Evolutionary conservation across 2,113 vertebrate genomes (phyloP).

Genomic region (Cyanocitta stelleri): DNA sequence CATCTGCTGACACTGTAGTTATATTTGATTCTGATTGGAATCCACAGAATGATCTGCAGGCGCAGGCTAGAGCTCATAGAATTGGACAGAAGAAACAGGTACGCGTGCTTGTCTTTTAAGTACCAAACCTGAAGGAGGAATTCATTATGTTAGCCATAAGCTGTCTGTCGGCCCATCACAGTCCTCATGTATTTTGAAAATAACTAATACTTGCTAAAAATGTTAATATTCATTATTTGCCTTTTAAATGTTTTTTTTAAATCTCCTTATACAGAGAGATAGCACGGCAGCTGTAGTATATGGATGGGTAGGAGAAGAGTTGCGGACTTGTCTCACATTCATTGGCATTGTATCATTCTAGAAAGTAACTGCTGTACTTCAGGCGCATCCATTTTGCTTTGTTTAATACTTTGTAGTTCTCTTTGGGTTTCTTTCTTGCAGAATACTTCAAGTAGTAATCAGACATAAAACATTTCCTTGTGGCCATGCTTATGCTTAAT

Average conservation of each 20-base stretch:
- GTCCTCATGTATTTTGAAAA: background rate
- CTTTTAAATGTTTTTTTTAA: background rate
- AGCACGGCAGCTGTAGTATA: background rate
- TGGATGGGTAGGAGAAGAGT: background rate
- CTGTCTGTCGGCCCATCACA: background rate
- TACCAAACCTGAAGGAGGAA: background rate
- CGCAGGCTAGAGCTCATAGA: slow-evolving; percentile 94
- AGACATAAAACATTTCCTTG: background rate
- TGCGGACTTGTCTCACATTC: background rate
- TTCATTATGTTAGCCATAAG: background rate
- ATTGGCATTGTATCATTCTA: background rate
- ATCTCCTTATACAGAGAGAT: background rate
- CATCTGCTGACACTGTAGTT: slow-evolving; percentile 95
- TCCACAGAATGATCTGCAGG: slow-evolving; percentile 96
- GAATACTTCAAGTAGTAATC: slow-evolving; percentile 5
- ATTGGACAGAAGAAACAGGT: slow-evolving; percentile 95
- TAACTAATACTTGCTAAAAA: background rate
- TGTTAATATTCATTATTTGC: background rate
- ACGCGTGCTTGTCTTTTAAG: background rate
- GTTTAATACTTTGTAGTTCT: background rate
- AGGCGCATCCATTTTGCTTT: background rate
- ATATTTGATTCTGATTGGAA: slow-evolving; percentile 99
- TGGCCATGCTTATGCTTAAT: background rate
- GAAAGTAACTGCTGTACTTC: background rate
- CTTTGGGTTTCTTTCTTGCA: background rate